Evolutionary conservation across 2,797 vertebrate species (phyloP).

Genomic region (Melanotaenia pygmaea): DNA sequence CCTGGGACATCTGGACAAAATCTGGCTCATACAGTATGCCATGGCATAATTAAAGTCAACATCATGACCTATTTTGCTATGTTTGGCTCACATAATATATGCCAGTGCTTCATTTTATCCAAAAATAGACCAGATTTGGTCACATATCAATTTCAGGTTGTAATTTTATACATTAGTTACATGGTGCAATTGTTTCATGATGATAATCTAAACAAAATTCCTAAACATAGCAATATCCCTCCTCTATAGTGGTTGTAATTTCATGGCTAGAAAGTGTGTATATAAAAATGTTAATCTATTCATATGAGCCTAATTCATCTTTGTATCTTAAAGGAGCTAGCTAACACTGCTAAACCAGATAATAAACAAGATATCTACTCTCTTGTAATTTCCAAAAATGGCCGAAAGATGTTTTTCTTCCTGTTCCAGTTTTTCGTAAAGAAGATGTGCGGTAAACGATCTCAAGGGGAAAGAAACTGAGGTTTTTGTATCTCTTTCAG

Average conservation of each 20-base stretch:
- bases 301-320: not conserved
- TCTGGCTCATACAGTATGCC: no score
- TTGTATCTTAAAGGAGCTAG: not conserved
- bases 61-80: no score
- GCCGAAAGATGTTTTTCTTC: not conserved
- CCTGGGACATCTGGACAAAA: no score
- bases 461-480: not conserved
- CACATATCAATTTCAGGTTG: not conserved
- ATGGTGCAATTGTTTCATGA: not conserved
- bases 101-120: no score
- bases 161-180: not conserved
- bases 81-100: no score
- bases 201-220: not conserved
- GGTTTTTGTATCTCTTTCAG: constrained; percentile 1
- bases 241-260: no score
- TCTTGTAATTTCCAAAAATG: not conserved
- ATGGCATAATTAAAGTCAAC: no score
- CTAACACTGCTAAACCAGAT: not conserved
- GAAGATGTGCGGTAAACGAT: no score
- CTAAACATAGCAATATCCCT: not conserved
- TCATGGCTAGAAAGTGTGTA: not conserved
- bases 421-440: not conserved
- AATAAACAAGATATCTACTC: not conserved
- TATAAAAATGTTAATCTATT: not conserved
- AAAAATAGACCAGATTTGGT: no score